Base-by-base conservation (phyloP, 1,140 invertebrate species). In the Rhopalosiphum padi region DNA sequence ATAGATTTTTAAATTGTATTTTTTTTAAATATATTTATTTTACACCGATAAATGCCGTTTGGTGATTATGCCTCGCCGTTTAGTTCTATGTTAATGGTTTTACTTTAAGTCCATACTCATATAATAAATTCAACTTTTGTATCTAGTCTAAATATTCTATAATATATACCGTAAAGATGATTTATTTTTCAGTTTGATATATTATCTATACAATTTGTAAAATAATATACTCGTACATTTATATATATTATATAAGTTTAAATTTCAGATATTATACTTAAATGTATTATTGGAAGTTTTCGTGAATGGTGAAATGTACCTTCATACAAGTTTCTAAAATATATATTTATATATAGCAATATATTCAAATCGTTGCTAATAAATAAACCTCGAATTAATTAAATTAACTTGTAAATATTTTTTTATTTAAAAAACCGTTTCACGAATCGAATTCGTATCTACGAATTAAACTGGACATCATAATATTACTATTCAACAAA, bases 401-500 rank as follows among this genome's bases (percentile, higher is more conserved):
- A 77, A 77, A 77, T 35, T 77, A n/a, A 18, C 9, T 77, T 77
- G 30, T 30, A 15, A 15, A 5, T 30, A 68, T 77, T 35, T n/a
- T n/a, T 77, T 77, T 77, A n/a, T 77, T n/a, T n/a, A 77, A 77
- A n/a, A 18, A 77, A n/a, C 6, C n/a, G 60, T 77, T 77, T 77
- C 41, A 41, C 41, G 41, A 41, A 41, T 41, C 41, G 41, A 41
- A 41, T 41, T 41, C 41, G 41, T 77, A n/a, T 77, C 30, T 77
- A 77, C 4, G 11, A 77, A 77, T 77, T 21, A 77, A 15, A 77
- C 60, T 77, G 60, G 4, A n/a, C 60, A 77, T 77, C 15, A n/a
- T 77, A 77, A n/a, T 77, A 77, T 77, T n/a, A 77, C n/a, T 77
- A 77, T 77, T 77, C 60, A 77, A 77, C 30, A 77, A 77, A n/a